Conservation (phyloP, 1,140 invertebrate genomes). For the Dendrolimus punctatus region DNA sequence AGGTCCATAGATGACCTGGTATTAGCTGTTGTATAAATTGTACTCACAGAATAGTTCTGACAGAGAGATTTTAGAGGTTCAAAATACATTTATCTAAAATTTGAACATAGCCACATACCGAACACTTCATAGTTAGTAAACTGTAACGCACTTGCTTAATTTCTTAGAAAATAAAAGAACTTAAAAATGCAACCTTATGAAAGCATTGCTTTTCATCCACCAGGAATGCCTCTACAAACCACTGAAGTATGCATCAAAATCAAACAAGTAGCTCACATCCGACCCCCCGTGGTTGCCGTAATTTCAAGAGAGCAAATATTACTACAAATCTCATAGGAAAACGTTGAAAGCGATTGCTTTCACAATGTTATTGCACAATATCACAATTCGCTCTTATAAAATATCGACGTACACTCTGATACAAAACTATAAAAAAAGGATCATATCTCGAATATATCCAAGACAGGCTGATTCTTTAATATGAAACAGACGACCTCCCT, state of each 20-base stretch:
- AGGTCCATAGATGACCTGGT: no score
- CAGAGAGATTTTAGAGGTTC: no score
- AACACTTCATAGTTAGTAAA: no score
- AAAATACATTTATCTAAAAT: no score
- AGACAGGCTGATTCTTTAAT: slow-evolving; percentile 47
- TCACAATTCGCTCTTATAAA: slow-evolving; percentile 11
- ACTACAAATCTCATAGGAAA: slow-evolving; percentile 48
- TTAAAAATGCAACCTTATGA: not conserved
- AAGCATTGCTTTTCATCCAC: slow-evolving; percentile 33
- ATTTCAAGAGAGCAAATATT: slow-evolving; percentile 63
- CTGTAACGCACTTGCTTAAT: no score
- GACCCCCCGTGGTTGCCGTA: slow-evolving; percentile 42
- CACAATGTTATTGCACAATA: slow-evolving; percentile 39
- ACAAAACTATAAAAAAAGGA: slow-evolving; percentile 43
- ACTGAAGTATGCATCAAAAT: slow-evolving; percentile 64
- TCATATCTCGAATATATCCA: slow-evolving; percentile 41
- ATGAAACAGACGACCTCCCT: slow-evolving; percentile 61
- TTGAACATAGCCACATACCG: no score
- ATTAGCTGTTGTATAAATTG: no score
- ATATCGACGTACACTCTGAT: slow-evolving; percentile 24
- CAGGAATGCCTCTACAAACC: slow-evolving; percentile 24
- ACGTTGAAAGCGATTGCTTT: slow-evolving; percentile 27
- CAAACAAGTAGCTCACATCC: slow-evolving; percentile 50
- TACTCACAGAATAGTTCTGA: no score
- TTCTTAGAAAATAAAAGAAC: no score